phyloP scores from a whole-genome alignment of 2,113 vertebrate species.

The Forbesichthys papilliferus region DNA sequence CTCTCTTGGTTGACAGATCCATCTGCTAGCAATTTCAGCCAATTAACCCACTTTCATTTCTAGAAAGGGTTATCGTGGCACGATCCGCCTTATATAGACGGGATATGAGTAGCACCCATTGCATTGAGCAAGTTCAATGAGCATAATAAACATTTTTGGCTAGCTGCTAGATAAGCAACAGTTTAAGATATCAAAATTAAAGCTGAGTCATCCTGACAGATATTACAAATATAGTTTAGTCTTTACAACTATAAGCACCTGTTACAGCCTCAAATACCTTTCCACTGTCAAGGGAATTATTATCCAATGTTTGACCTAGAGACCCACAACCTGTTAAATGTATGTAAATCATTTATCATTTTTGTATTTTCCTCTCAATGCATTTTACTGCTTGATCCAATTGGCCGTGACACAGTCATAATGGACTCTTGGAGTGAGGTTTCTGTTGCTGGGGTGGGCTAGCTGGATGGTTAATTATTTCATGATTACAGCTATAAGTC shows the following conservation, averaged over 20 bases:
- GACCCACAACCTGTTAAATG: slow-evolving; percentile 26
- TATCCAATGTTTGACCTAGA: background rate
- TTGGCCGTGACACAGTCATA: slow-evolving; percentile 35
- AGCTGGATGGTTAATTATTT: slow-evolving; percentile 38
- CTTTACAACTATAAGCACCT: too few species aligned
- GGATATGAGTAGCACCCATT: background rate
- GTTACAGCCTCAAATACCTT: too few species aligned
- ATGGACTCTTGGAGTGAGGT: slow-evolving; percentile 49
- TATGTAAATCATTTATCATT: slow-evolving; percentile 33
- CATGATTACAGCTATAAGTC: slow-evolving; percentile 41
- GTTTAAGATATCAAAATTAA: slow-evolving; percentile 31
- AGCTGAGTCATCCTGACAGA: slow-evolving; percentile 41
- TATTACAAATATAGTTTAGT: slow-evolving; percentile 6
- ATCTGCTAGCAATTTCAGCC: slow-evolving; percentile 39
- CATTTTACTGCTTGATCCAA: slow-evolving; percentile 33
- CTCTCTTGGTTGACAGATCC: slow-evolving; percentile 55
- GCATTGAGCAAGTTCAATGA: slow-evolving; percentile 9
- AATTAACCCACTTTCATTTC: background rate
- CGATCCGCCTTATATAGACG: slow-evolving; percentile 20
- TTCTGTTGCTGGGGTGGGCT: slow-evolving; percentile 37
- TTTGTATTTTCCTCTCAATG: slow-evolving; percentile 26
- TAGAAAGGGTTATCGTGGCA: slow-evolving; percentile 16
- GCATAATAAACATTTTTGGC: background rate
- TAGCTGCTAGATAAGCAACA: slow-evolving; percentile 4
- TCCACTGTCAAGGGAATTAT: background rate